These are phyloP conservation scores for Limnephilus auricula DNA, from an alignment of 2,888 invertebrate genomes.

Conservation along the genomic window DNA sequence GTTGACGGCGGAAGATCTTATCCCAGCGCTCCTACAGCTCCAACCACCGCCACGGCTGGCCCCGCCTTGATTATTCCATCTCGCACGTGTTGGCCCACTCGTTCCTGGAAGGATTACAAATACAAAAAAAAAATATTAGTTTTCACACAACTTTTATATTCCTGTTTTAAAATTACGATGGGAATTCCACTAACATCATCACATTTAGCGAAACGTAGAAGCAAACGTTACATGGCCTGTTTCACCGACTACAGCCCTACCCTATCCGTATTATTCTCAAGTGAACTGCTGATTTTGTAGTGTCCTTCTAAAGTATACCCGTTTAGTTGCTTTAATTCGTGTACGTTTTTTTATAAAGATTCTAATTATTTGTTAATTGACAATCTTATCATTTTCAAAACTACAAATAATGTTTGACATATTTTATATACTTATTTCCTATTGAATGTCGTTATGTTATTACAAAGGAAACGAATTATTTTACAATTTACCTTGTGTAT, in stretches of 20 bases:
- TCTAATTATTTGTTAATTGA: neutral
- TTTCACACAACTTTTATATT: neutral
- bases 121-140: neutral
- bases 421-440: neutral
- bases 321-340: neutral
- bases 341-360: neutral
- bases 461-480: no score
- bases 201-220: neutral
- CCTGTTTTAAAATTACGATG: neutral
- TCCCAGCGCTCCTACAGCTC: neutral
- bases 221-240: neutral
- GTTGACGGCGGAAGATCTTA: neutral
- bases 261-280: neutral
- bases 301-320: no score
- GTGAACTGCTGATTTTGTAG: neutral
- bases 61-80: conserved; percentile 58
- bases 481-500: neutral
- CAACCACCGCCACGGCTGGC: conserved; percentile 55
- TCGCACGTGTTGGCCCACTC: conserved; percentile 49
- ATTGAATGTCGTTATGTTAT: neutral
- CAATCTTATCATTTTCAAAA: neutral
- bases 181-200: no score
- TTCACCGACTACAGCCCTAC: neutral
- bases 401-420: neutral
- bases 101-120: conserved; percentile 54